phyloP scores from a whole-genome alignment of 2,113 vertebrate genomes.

The Megaleporinus macrocephalus region DNA sequence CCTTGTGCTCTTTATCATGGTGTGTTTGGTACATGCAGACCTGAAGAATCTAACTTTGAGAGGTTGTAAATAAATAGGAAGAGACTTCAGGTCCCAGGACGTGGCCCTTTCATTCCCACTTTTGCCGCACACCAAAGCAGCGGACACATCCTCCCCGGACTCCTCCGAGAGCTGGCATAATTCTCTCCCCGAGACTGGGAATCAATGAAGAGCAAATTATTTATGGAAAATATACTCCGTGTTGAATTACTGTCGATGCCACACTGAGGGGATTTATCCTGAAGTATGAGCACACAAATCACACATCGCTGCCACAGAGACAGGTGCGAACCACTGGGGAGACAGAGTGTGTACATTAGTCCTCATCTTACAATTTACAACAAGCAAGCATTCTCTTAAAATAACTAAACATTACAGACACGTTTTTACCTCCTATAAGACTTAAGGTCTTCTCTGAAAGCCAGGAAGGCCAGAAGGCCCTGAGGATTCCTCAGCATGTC shows the following conservation, averaged over 20 bases:
- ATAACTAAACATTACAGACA: too few relatives aligned
- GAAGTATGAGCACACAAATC: slow-evolving; percentile 68
- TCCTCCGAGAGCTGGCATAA: slow-evolving; percentile 78
- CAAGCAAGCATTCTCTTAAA: too few relatives aligned
- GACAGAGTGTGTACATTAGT: background rate
- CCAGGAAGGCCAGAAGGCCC: too few relatives aligned
- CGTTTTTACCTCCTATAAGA: too few relatives aligned
- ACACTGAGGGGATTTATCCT: slow-evolving; percentile 77
- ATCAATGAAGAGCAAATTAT: slow-evolving; percentile 83
- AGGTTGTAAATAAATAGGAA: slow-evolving; percentile 67
- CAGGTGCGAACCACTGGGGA: slow-evolving; percentile 57
- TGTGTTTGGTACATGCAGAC: slow-evolving; percentile 23
- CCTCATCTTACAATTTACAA: too few relatives aligned
- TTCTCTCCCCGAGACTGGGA: slow-evolving; percentile 78
- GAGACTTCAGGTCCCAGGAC: slow-evolving; percentile 78
- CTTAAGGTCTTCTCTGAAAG: too few relatives aligned
- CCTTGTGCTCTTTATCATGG: slow-evolving; percentile 13
- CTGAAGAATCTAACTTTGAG: slow-evolving; percentile 65
- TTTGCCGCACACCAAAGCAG: slow-evolving; percentile 75
- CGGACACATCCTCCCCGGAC: slow-evolving; percentile 71
- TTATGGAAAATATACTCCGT: slow-evolving; percentile 83
- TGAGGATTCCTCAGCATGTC: too few relatives aligned
- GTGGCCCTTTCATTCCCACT: slow-evolving; percentile 80
- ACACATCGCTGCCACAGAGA: slow-evolving; percentile 69
- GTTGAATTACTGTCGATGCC: slow-evolving; percentile 79